A percentile compares a stretch with the other conserved stretches of the same genome.
Evolutionary conservation across 2,888 invertebrate genomes (phyloP).

Genomic region (Pseudoips prasinana): DNA sequence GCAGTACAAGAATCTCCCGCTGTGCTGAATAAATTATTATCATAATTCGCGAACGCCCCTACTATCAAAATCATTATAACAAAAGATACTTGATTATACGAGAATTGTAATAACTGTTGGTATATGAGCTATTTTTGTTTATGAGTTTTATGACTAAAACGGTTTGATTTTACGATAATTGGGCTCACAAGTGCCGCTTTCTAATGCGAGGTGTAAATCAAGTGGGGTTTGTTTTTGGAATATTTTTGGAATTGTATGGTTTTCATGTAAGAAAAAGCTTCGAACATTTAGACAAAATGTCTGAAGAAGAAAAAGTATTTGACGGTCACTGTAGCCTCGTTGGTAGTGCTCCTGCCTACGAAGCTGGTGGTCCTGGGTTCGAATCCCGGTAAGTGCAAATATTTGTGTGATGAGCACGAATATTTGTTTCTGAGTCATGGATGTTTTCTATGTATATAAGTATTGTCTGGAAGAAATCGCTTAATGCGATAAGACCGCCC

Average conservation of each 20-base stretch:
- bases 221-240: conserved; percentile 7
- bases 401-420: too few species aligned
- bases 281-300: too few species aligned
- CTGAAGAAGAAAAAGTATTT: too few species aligned
- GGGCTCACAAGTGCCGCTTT: conserved; percentile 47
- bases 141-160: conserved; percentile 34
- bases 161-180: conserved; percentile 56
- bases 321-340: too few species aligned
- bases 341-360: too few species aligned
- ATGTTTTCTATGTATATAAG: too few species aligned
- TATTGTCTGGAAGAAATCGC: too few species aligned
- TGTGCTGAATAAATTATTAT: conserved; percentile 68
- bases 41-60: conserved; percentile 53
- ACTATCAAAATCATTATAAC: conserved; percentile 63
- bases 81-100: conserved; percentile 70
- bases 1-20: conserved; percentile 68
- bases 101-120: conserved; percentile 46
- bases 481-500: too few species aligned
- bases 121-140: conserved; percentile 42
- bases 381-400: too few species aligned
- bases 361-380: too few species aligned
- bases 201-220: conserved; percentile 12
- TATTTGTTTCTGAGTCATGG: too few species aligned
- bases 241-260: conserved; percentile 2
- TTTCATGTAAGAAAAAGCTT: too few species aligned